Conservation (phyloP, 2,797 vertebrate genomes). For the Chaetophractus vellerosus region DNA sequence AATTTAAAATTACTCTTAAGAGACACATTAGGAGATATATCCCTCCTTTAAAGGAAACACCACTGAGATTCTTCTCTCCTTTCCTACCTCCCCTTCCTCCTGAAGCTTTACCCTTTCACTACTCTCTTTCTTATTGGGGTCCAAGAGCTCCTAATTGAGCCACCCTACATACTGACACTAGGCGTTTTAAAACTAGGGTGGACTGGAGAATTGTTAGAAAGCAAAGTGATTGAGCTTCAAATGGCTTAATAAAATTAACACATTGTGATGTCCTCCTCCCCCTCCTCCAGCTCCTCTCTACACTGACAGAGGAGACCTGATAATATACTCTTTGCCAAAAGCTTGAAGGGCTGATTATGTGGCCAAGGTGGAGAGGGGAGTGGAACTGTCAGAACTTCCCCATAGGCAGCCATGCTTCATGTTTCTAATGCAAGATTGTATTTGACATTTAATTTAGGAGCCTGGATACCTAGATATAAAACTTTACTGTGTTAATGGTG, state of each 20-base stretch:
- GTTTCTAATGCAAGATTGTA: conserved; percentile 81
- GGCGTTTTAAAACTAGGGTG: conserved; percentile 43
- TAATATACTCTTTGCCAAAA: conserved; percentile 40
- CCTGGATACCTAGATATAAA: conserved; percentile 77
- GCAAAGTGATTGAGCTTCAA: conserved; percentile 56
- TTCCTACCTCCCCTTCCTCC: neutral
- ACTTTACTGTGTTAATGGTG: conserved; percentile 77
- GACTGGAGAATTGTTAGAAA: conserved; percentile 69
- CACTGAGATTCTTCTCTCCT: conserved; percentile 10
- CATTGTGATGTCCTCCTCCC: neutral
- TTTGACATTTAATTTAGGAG: conserved; percentile 89
- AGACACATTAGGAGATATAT: neutral
- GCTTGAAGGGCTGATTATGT: conserved; percentile 63
- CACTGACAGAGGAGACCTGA: neutral
- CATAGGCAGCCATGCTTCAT: conserved; percentile 55
- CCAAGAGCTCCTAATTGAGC: conserved; percentile 9
- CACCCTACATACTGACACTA: neutral
- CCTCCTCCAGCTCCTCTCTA: conserved; percentile 2
- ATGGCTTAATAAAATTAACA: conserved; percentile 70
- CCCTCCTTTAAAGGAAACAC: conserved; percentile 40
- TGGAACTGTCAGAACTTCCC: conserved; percentile 76
- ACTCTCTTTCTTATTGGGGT: neutral
- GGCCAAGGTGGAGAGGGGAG: conserved; percentile 71
- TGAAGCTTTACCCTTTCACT: conserved; percentile 36
- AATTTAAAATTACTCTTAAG: conserved; percentile 43